Base-by-base conservation (phyloP, 1,140 invertebrate genomes). In the Drosophila persimilis region DNA sequence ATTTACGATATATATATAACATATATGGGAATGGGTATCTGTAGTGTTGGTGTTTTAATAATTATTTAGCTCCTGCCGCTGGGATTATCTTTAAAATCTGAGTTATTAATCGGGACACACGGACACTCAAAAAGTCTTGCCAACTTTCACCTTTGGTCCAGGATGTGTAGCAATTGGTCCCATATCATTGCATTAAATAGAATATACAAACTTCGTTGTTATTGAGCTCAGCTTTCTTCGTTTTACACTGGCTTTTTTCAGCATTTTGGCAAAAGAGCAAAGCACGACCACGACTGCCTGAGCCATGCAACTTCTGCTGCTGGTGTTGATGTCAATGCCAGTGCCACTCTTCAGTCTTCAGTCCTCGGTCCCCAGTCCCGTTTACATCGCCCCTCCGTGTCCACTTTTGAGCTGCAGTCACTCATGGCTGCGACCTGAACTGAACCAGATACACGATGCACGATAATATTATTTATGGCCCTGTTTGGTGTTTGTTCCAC, bases 381-480 rank as follows among this genome's bases (percentile, higher is more conserved):
- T 41, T 59, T 44, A 46, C 66, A 53, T 61, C 17, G 17, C 47
- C 46, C 44, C 46, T 52, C 71, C 55, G 59, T 53, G 73, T 63
- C 51, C 62, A 41, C 45, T 24, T 69, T 69, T 48, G 50, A 69
- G 65, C n/a, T 51, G 79, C 81, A 26, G 24, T 26, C 24, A 26
- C 5, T 26, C 24, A 26, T 26, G 24, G 24, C 24, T 26, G 24
- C 24, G 24, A 26, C 24, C 24, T 26, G 24, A 26, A 26, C 81
- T 85, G 81, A 77, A 85, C 77, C 81, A 85, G 81, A 85, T 85
- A 85, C 81, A 85, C 81, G 81, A 85, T 85, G 81, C 73, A 86
- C 77, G 81, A 85, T 85, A 86, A 86, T 86, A 86, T 85, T 81
- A 85, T 85, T 86, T 85, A 85, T 85, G 81, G 81, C 77, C 77